phyloP scores from a whole-genome alignment of 2,113 vertebrate species.

The Zootoca vivipara region DNA sequence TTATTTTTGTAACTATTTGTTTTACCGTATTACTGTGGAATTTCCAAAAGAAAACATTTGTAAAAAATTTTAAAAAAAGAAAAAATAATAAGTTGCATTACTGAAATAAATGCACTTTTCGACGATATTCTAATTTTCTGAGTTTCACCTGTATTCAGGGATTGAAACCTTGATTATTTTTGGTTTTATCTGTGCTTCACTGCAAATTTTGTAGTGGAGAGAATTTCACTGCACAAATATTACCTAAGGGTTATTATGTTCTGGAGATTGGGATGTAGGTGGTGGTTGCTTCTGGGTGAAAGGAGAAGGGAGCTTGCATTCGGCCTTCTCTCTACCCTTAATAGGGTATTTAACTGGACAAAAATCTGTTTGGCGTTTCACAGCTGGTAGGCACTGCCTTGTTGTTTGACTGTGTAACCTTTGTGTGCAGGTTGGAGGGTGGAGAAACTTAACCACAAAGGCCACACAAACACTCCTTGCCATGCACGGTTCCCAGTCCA shows the following conservation, averaged over 20 bases:
- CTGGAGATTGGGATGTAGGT: background rate
- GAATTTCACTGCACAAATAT: background rate
- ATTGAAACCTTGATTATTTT: background rate
- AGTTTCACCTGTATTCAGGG: too few relatives aligned
- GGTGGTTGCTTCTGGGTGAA: background rate
- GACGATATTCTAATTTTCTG: too few relatives aligned
- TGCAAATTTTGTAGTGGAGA: background rate
- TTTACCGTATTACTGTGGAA: too few relatives aligned
- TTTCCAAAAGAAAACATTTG: too few relatives aligned
- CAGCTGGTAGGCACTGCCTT: background rate
- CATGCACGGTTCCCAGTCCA: background rate
- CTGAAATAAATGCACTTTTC: too few relatives aligned
- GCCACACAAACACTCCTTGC: background rate
- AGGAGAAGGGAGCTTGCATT: background rate
- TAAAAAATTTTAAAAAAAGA: too few relatives aligned
- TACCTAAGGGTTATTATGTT: background rate
- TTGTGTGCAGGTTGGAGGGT: background rate
- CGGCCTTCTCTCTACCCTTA: too few relatives aligned
- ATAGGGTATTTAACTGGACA: background rate
- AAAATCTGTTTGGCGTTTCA: background rate
- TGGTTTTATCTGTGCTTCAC: background rate
- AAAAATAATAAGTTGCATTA: too few relatives aligned
- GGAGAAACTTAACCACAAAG: background rate
- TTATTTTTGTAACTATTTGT: too few relatives aligned
- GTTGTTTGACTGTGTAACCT: too few relatives aligned